Evolutionary conservation across 2,888 invertebrate genomes (phyloP), one percentile per base, ranked within the genome.

Genomic region (Thymelicus lineola): DNA sequence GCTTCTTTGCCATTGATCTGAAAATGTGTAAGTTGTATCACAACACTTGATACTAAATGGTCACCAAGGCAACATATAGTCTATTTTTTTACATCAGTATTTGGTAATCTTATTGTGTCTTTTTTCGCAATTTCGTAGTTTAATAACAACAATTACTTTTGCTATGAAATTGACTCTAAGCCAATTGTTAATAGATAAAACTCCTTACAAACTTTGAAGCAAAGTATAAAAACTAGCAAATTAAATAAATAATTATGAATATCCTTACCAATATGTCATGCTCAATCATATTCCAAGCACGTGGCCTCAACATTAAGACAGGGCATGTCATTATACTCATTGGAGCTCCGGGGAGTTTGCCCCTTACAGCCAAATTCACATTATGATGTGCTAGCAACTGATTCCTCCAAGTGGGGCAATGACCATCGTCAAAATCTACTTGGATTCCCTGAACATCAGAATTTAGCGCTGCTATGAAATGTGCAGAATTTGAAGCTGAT

Each of bases 281-380:
- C 81, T 96, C 96, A 63, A 95, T 94, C 93, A 96, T 96, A 84
- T 96, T 96, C 96, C 96, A 96, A 57, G 96, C 96, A 77, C 96
- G 89, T 0, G 96, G 96, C 71, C 96, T 88, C 12, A 96, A 84
- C 94, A 96, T 95, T 69, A 96, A 83, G 7, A 95, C 86, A 0
- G 96, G 96, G 58, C 94, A 94, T 20, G 94, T 89, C 9, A 85
- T 83, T 35, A 95, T 88, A 69, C 87, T 90, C 1, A 86, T 73
- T 0, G 95, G 95, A 6, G 94, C 94, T 42, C 94, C 94, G 3
- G 86, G 82, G 4, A 95, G 83, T 68, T 89, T 86, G 9, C 94
- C 94, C 15, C 91, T 90, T 1, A 96, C 95, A 0, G 94, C 95
- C 75, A 91, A 85, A 71, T 86, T 90, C 17, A 96, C 93, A 80